phyloP scores from a whole-genome alignment of 2,113 vertebrate genomes.

The Donacobius atricapilla region DNA sequence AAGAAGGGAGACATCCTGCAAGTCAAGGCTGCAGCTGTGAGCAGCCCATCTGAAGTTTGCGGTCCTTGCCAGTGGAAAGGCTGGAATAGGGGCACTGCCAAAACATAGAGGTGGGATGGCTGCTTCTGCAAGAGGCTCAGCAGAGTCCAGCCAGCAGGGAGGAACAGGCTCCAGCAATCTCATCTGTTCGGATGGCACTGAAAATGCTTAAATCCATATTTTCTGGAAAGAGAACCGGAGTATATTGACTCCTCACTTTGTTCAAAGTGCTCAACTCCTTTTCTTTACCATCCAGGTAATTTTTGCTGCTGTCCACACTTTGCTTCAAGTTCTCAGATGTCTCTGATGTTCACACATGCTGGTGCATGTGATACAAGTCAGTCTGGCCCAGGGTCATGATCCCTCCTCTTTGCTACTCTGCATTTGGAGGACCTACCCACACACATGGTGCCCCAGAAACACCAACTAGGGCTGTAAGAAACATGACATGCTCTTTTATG shows the following conservation, averaged over 20 bases:
- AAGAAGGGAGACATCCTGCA: background rate
- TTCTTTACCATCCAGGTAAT: background rate
- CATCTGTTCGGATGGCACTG: background rate
- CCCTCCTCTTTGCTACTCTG: background rate
- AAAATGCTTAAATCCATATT: background rate
- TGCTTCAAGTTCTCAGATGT: background rate
- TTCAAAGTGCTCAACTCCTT: background rate
- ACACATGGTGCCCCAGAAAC: background rate
- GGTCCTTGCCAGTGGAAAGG: rapidly evolving
- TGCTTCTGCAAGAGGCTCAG: background rate
- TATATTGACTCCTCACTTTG: background rate
- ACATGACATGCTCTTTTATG: slow-evolving; percentile 49
- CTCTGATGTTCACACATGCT: background rate
- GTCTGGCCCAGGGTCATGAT: background rate
- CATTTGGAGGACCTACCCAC: background rate
- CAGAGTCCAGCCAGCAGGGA: background rate
- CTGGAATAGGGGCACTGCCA: background rate
- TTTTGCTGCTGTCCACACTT: background rate
- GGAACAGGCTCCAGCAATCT: background rate
- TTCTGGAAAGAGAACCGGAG: background rate
- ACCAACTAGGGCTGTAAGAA: slow-evolving; percentile 45
- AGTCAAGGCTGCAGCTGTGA: background rate
- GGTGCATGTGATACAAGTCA: background rate
- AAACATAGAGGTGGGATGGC: rapidly evolving
- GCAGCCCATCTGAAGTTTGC: rapidly evolving